Evolutionary conservation across 2,888 invertebrate genomes (phyloP), one percentile per base, ranked within the genome.

Genomic region (Macaria notata): DNA sequence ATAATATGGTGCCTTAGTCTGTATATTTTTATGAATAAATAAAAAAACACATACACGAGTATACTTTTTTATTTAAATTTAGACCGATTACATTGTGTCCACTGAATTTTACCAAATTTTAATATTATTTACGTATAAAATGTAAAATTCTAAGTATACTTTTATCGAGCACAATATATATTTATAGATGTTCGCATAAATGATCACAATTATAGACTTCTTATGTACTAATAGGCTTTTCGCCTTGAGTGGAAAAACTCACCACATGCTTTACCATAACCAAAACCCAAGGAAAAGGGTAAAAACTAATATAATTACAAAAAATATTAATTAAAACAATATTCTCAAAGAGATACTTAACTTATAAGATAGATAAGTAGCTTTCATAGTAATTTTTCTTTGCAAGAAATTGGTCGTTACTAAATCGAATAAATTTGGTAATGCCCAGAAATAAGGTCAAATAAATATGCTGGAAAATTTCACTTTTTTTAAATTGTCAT

Each of bases 221-320:
- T 71, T 81, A 83, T 81, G 79, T 76, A 75, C 78, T 83, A 86
- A 86, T 41, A 72, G 64, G 81, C 9, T 8, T 8, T 79, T 79
- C 49, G 19, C 19, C 19, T 19, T 19, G 61, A 82, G 88, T 81
- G 87, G 75, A 90, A 19, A 38, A 90, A 85, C 90, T 79, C 90
- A 90, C 90, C 90, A 90, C 90, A 90, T 90, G 88, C 89, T 72
- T 75, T 66, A 78, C 89, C 88, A 71, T 75, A 74, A 86, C 88
- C 88, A 70, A 80, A 75, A 80, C 89, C 85, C 68, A 62, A 46
- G 53, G 56, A 55, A 64, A 19, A 60, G 44, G 49, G 49, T 50
- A 30, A n/a, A 36, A 30, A 48, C 52, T 60, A 63, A 29, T 47
- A 38, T 56, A 66, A 65, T 63, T 61, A 63, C 64, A 64, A 45